Evolutionary conservation across 2,797 vertebrate species (phyloP), one percentile per base, ranked within the genome.

Genomic region (Sebastes steindachneri): DNA sequence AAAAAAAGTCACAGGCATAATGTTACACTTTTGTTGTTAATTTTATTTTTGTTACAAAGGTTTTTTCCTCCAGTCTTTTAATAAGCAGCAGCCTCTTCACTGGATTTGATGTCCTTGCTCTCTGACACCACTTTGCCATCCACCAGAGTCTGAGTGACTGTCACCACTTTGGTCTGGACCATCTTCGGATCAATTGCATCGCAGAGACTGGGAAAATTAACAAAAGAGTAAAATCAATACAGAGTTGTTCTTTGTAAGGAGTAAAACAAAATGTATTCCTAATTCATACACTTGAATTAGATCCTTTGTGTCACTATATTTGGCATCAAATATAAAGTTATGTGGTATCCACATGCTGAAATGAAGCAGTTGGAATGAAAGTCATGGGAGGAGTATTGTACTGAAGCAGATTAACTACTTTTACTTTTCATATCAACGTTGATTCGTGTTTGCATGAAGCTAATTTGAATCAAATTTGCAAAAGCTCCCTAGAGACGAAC

Each of bases 41-140:
- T 77, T 89, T 73, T 79, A 79, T 84, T 88, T 75, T 75, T 33
- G 15, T 75, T 71, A n/a, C 64, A 72, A 15, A n/a, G 11, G 10
- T 25, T 75, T 41, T 55, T 48, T 48, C 19, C 55, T 21, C 25
- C 12, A 2, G 7, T 26, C 7, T 72, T 58, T 80, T 0, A 74
- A 6, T 53, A 15, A 15, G 0, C 0, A 9, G 2, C 21, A 11
- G 55, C 2, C 9, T 81, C 26, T 67, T 87, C 45, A 35, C n/a
- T 89, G 66, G 89, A 80, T 74, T 92, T 58, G 33, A 93, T 67
- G 2, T 95, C 91, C 23, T 96, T 79, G 89, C 94, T 96, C 74
- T 97, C 96, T 4, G 96, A 96, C 84, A 98, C 96, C 71, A 97
- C 65, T 91, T 97, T 97, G 60, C 97, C 97, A 0, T 98, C 96